Conservation (phyloP, 2,888 invertebrate genomes). For the Drosophila picticornis region DNA sequence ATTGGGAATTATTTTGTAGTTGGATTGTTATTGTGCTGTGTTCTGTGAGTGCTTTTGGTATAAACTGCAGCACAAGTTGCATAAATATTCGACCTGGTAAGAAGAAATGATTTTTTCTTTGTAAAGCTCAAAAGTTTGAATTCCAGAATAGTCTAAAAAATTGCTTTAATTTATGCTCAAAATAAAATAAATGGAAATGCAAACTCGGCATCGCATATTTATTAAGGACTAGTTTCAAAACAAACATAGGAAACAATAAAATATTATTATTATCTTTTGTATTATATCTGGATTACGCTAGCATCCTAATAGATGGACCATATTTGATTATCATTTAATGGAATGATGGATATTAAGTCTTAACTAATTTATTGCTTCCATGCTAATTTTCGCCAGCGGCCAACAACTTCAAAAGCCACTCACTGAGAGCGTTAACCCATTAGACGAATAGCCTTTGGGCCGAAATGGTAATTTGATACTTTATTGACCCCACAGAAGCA, state of each 20-base stretch:
- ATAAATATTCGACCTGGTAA: not conserved
- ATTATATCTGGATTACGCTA: not conserved
- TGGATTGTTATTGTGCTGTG: not conserved
- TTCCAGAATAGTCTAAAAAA: not conserved
- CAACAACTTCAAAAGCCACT: constrained; percentile 47
- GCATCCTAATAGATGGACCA: not conserved
- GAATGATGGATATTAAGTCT: not conserved
- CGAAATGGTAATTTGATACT: constrained; percentile 68
- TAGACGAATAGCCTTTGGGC: constrained; percentile 47
- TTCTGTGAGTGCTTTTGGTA: not conserved
- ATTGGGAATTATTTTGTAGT: not conserved
- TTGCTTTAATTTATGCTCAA: not conserved
- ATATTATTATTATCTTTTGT: not conserved
- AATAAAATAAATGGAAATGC: not conserved
- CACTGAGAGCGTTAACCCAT: constrained; percentile 56
- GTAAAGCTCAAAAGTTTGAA: not conserved
- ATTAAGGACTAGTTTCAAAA: not conserved
- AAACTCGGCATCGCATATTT: not conserved
- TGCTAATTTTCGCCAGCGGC: constrained; percentile 7
- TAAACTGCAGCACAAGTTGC: not conserved
- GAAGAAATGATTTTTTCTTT: accelerated
- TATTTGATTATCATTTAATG: constrained; percentile 47
- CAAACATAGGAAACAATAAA: not conserved
- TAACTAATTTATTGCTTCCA: constrained; percentile 14
- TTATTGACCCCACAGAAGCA: constrained; percentile 41